These are phyloP conservation scores for Antennarius striatus DNA, from an alignment of 2,113 vertebrate species.

Conservation along the genomic window DNA sequence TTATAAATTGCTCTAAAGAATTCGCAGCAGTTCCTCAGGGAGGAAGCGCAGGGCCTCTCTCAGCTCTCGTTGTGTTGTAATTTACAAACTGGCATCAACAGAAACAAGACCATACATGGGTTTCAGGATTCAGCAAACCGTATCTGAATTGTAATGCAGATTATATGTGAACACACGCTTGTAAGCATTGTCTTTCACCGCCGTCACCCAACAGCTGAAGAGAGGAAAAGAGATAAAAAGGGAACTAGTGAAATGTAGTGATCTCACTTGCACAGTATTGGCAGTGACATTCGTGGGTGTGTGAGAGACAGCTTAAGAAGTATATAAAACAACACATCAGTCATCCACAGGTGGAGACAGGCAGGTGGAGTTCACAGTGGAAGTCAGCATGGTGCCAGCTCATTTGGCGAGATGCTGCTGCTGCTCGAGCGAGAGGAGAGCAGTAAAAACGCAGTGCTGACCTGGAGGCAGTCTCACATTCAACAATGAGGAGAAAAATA, in stretches of 20 bases:
- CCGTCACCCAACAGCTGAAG: constrained; percentile 7
- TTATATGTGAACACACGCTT: constrained; percentile 14
- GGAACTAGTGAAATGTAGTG: constrained; percentile 43
- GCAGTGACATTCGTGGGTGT: constrained; percentile 56
- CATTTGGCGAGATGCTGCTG: constrained; percentile 44
- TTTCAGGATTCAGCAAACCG: constrained; percentile 14
- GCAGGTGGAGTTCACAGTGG: constrained; percentile 53
- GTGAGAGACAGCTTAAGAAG: constrained; percentile 58
- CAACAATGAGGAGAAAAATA: constrained; percentile 28
- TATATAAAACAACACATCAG: constrained; percentile 59
- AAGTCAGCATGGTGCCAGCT: constrained; percentile 42
- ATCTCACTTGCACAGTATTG: constrained; percentile 48
- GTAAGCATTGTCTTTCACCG: constrained; percentile 9
- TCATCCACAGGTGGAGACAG: constrained; percentile 59
- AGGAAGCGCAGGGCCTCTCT: not conserved
- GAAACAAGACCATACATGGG: constrained; percentile 19
- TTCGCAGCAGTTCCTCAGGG: constrained; percentile 47
- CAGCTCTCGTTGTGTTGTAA: constrained; percentile 10
- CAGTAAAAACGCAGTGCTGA: constrained; percentile 35
- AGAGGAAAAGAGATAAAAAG: constrained; percentile 35
- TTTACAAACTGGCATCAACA: constrained; percentile 20
- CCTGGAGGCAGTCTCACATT: constrained; percentile 43
- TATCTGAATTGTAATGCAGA: constrained; percentile 51
- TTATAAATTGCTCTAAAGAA: constrained; percentile 77
- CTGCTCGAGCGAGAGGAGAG: not conserved